Conservation (phyloP, 2,113 vertebrate genomes). For the Myiozetetes cayanensis region DNA sequence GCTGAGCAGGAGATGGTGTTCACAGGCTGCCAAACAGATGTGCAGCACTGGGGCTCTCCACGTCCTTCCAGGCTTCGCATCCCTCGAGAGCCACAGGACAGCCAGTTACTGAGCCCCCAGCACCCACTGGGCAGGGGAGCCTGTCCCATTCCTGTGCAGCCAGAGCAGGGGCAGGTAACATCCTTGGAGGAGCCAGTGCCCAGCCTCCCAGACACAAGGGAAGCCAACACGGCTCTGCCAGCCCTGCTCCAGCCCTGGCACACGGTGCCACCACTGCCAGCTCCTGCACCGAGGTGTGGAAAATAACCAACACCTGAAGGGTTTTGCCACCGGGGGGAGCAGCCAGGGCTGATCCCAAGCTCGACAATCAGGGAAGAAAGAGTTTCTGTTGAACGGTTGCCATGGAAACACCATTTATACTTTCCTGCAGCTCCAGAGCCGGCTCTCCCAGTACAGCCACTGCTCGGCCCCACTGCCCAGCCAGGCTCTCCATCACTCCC, state of each 20-base stretch:
- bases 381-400: conserved; percentile 15
- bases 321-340: conserved; percentile 54
- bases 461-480: fast-evolving
- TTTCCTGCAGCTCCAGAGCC: neutral
- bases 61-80: neutral
- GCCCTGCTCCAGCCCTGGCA: fast-evolving
- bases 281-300: fast-evolving
- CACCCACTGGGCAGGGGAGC: fast-evolving
- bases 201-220: too few relatives aligned
- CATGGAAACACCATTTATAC: conserved; percentile 4
- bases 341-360: neutral
- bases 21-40: neutral
- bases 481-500: neutral
- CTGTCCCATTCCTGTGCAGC: fast-evolving
- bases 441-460: neutral
- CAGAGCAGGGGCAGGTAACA: neutral
- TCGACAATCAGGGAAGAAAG: neutral
- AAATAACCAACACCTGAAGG: neutral
- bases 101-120: neutral
- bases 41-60: neutral
- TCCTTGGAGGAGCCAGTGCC: fast-evolving
- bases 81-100: neutral
- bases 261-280: fast-evolving
- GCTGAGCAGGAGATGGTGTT: fast-evolving
- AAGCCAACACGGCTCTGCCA: fast-evolving